Percentiles rank a stretch among this genome's conserved stretches.
Conservation (phyloP, 2,888 invertebrate genomes). For the Apotomis turbidana region DNA sequence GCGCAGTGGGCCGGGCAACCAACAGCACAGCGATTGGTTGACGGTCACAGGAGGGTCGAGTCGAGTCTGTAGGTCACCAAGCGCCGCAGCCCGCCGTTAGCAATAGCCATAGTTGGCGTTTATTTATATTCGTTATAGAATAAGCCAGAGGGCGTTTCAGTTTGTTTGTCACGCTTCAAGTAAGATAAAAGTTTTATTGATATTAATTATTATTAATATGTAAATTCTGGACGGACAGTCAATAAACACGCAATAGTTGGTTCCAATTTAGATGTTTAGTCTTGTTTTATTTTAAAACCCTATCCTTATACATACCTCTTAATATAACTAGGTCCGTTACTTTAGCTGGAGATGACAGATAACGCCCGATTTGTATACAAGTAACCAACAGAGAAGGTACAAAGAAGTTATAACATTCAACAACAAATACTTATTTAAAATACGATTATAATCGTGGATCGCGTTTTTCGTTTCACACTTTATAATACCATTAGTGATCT, state of each 20-base stretch:
- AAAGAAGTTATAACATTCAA: too few relatives aligned
- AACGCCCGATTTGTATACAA: too few relatives aligned
- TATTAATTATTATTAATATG: constrained; percentile 67
- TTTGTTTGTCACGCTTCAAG: constrained; percentile 80
- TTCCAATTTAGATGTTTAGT: constrained; percentile 73
- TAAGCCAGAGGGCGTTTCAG: constrained; percentile 76
- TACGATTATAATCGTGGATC: too few relatives aligned
- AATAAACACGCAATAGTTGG: constrained; percentile 85
- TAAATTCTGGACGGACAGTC: constrained; percentile 80
- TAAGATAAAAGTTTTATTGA: constrained; percentile 67
- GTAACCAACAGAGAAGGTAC: too few relatives aligned
- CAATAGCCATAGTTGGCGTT: constrained; percentile 83
- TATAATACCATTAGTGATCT: too few relatives aligned
- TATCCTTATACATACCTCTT: neutral
- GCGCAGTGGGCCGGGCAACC: neutral
- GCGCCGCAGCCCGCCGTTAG: constrained; percentile 55
- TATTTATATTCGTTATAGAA: constrained; percentile 83
- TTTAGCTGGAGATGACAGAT: too few relatives aligned
- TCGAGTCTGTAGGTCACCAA: constrained; percentile 33
- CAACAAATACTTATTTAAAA: too few relatives aligned
- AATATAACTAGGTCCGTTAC: too few relatives aligned
- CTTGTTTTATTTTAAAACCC: constrained; percentile 58
- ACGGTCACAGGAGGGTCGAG: constrained; percentile 6
- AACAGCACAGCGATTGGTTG: constrained; percentile 4
- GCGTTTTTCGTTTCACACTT: too few relatives aligned